A percentile compares a stretch with the other conserved stretches of the same genome.
phyloP scores from a whole-genome alignment of 2,113 vertebrate species.

The Neoarius graeffei region DNA sequence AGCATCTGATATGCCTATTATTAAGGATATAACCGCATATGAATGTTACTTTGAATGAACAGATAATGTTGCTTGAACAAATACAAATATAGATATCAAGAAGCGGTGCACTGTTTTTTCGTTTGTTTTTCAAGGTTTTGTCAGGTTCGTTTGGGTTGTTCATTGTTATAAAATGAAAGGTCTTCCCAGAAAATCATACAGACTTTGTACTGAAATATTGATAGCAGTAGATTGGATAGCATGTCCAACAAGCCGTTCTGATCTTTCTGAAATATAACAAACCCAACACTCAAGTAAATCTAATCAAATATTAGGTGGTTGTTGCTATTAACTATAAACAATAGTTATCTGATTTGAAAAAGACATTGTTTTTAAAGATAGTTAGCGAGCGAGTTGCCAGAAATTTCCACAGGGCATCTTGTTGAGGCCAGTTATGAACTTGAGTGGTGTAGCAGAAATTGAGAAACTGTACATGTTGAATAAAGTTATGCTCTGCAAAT shows the following conservation, averaged over 20 bases:
- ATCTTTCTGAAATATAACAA: not conserved
- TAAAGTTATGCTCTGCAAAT: not conserved
- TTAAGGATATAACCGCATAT: not conserved
- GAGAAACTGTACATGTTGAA: not conserved
- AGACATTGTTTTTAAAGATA: not conserved
- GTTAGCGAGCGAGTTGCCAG: not conserved
- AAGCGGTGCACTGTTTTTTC: not conserved
- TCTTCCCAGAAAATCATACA: not conserved
- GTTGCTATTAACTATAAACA: not conserved
- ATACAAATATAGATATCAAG: not conserved
- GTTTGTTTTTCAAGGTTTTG: not conserved
- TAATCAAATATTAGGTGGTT: not conserved
- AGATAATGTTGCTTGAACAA: not conserved
- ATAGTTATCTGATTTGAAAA: not conserved
- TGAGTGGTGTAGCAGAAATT: not conserved
- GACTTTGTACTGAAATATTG: not conserved
- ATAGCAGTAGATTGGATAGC: not conserved
- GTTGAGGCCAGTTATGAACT: not conserved
- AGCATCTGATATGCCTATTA: no score
- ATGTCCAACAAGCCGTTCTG: not conserved
- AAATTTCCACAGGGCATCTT: not conserved
- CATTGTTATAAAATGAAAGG: not conserved
- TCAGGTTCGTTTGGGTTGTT: not conserved
- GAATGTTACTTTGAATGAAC: not conserved
- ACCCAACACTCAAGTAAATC: not conserved